phyloP scores from a whole-genome alignment of 2,797 vertebrate genomes.

The Jordanella pulchra region DNA sequence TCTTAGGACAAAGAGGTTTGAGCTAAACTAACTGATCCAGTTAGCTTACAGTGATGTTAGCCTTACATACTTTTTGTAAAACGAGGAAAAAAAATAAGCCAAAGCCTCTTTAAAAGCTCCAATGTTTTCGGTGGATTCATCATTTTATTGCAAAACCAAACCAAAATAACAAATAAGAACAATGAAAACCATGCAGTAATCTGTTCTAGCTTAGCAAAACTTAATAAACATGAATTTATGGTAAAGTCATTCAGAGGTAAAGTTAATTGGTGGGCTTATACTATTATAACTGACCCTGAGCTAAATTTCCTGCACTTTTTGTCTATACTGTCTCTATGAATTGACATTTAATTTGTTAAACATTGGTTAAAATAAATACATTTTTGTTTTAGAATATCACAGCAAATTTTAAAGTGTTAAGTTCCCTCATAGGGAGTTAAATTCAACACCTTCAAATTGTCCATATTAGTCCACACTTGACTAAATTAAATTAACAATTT shows the following conservation, averaged over 20 bases:
- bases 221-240: neutral
- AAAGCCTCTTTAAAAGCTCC: neutral
- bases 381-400: too few relatives aligned
- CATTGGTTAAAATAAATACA: too few relatives aligned
- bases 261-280: neutral
- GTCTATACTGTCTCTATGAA: neutral
- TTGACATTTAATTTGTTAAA: too few relatives aligned
- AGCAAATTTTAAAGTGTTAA: too few relatives aligned
- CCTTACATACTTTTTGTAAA: neutral
- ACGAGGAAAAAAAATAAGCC: neutral
- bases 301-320: neutral
- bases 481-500: too few relatives aligned
- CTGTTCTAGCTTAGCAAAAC: neutral
- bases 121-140: neutral
- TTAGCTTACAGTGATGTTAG: neutral
- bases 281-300: neutral
- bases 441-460: too few relatives aligned
- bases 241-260: neutral
- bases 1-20: neutral
- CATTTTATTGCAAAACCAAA: neutral
- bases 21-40: neutral
- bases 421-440: too few relatives aligned
- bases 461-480: too few relatives aligned
- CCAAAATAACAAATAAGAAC: neutral
- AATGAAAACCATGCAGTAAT: neutral